phyloP scores from a whole-genome alignment of 2,797 vertebrate genomes.

The Intellagama lesueurii region DNA sequence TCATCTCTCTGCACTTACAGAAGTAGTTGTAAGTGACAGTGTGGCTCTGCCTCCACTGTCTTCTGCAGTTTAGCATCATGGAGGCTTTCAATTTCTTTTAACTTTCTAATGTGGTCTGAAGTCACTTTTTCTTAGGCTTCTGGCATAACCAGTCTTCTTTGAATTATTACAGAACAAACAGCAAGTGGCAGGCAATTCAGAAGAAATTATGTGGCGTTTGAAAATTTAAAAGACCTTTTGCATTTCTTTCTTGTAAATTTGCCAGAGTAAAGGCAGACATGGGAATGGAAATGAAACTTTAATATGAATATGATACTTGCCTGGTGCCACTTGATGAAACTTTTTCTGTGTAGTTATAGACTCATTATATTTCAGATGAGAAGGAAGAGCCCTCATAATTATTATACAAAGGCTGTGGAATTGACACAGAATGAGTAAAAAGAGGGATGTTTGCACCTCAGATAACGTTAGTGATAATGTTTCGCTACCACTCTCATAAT shows the following conservation, averaged over 20 bases:
- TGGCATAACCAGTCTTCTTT: constrained; percentile 64
- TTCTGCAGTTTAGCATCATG: constrained; percentile 42
- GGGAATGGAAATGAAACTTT: constrained; percentile 64
- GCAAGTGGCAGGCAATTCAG: constrained; percentile 74
- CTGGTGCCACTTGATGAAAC: constrained; percentile 49
- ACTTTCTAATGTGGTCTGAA: constrained; percentile 59
- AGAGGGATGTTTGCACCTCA: too few relatives aligned
- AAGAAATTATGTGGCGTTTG: constrained; percentile 73
- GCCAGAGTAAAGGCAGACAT: constrained; percentile 62
- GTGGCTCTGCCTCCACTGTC: constrained; percentile 44
- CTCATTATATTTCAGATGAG: constrained; percentile 48
- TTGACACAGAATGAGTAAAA: constrained; percentile 6
- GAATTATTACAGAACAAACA: constrained; percentile 75
- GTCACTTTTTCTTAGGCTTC: constrained; percentile 39
- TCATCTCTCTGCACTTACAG: constrained; percentile 38
- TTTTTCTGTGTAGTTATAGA: constrained; percentile 53
- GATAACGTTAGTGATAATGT: too few relatives aligned
- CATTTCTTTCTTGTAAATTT: constrained; percentile 71
- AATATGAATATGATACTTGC: constrained; percentile 67
- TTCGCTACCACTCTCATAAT: too few relatives aligned
- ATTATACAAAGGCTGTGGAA: constrained; percentile 29
- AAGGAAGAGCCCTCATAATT: constrained; percentile 31
- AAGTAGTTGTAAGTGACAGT: constrained; percentile 24
- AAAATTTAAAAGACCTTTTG: constrained; percentile 72
- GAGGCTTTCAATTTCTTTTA: constrained; percentile 63